phyloP scores from a whole-genome alignment of 2,888 invertebrate species.

The Mantis religiosa region DNA sequence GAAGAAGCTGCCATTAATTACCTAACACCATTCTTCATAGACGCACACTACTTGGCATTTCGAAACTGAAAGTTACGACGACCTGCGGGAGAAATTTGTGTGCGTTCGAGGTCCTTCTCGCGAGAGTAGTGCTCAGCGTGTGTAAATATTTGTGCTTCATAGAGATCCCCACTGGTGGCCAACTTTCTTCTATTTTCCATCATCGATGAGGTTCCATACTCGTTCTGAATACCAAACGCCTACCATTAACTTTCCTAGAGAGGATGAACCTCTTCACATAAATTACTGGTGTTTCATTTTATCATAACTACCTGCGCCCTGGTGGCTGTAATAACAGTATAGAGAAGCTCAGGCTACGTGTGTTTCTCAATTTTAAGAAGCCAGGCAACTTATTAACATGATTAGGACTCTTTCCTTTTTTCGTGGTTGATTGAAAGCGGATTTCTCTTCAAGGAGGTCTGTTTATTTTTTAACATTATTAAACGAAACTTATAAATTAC shows the following conservation, averaged over 20 bases:
- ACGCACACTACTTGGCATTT: not conserved
- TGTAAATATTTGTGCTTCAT: not conserved
- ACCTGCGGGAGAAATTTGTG: not conserved
- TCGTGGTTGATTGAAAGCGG: not conserved
- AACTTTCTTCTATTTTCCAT: not conserved
- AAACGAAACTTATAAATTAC: too few relatives aligned
- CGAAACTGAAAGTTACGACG: not conserved
- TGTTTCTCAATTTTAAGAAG: not conserved
- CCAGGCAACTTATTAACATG: not conserved
- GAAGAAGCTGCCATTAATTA: not conserved
- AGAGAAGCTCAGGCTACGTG: not conserved
- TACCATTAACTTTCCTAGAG: not conserved
- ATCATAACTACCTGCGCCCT: too few relatives aligned
- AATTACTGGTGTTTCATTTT: not conserved
- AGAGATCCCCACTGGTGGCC: not conserved
- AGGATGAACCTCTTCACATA: not conserved
- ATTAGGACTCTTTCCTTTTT: not conserved
- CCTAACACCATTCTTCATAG: not conserved
- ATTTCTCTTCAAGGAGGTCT: not conserved
- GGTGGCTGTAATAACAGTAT: not conserved
- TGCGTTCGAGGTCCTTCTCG: not conserved
- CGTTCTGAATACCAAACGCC: not conserved
- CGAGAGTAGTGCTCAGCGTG: not conserved
- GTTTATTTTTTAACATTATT: too few relatives aligned
- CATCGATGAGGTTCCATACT: not conserved